Evolutionary conservation across 35 echinoderm and acorn worm species (phyloP).

Genomic region (Apostichopus japonicus): DNA sequence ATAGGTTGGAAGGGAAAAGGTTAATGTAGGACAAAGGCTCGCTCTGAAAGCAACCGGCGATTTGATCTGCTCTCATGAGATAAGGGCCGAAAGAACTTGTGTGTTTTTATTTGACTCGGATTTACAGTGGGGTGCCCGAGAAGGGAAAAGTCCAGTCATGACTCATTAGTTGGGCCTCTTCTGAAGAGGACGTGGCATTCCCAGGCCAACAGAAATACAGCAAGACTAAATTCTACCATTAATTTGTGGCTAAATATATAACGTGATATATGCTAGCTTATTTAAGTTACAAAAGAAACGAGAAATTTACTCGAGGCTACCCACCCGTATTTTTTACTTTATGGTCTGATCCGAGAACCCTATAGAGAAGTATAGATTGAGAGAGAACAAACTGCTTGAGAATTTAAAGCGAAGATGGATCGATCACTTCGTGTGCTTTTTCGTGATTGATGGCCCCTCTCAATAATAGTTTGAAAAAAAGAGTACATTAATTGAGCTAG

Average conservation of each 20-base stretch:
- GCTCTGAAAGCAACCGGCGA: neutral
- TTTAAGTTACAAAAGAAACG: neutral
- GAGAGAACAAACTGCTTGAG: neutral
- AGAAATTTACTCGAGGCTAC: neutral
- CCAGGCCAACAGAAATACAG: neutral
- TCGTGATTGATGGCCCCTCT: neutral
- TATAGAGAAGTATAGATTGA: neutral
- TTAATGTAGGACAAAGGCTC: neutral
- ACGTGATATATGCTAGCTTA: neutral
- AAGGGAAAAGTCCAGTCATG: neutral
- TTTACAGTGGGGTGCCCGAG: neutral
- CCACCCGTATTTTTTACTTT: neutral
- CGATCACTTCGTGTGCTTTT: neutral
- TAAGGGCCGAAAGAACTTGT: neutral
- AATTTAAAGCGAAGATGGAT: neutral
- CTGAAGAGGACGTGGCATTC: neutral
- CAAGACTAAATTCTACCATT: neutral
- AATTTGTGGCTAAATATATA: neutral
- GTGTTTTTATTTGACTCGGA: neutral
- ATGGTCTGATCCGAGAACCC: neutral
- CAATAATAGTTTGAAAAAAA: neutral
- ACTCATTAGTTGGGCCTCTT: neutral
- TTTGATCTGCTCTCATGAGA: constrained; percentile 32
- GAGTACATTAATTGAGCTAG: neutral
- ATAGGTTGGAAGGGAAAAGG: neutral